These are phyloP conservation scores for Aphelinus certus DNA, from an alignment of 1,140 invertebrate species.

Conservation along the genomic window DNA sequence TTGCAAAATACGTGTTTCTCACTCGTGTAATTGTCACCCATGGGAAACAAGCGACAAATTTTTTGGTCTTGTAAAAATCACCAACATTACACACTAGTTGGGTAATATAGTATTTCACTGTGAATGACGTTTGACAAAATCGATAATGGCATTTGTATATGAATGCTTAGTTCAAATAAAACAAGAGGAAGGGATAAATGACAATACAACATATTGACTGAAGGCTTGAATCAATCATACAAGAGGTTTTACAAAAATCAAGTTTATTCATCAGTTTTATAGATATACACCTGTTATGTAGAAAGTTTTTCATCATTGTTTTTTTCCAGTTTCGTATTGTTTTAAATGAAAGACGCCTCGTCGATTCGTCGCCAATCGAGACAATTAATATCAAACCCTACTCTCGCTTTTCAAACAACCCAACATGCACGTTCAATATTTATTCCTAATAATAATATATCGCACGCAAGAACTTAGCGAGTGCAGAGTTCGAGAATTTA, in stretches of 20 bases:
- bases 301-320: constrained; percentile 58
- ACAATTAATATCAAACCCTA: constrained; percentile 11
- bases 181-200: too few species aligned
- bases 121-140: too few species aligned
- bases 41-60: too few species aligned
- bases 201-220: too few species aligned
- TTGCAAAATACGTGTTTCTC: too few species aligned
- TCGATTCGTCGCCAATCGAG: constrained; percentile 42
- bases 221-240: background rate
- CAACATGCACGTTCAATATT: background rate
- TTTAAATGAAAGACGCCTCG: constrained; percentile 45
- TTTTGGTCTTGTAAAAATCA: too few species aligned
- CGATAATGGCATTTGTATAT: too few species aligned
- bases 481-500: background rate
- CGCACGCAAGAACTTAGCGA: background rate
- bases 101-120: too few species aligned
- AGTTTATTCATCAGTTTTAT: constrained; percentile 64
- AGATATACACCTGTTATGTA: constrained; percentile 62
- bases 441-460: background rate
- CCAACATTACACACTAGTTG: too few species aligned
- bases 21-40: too few species aligned
- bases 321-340: background rate
- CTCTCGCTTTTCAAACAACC: background rate
- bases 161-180: too few species aligned
- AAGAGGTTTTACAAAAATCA: constrained; percentile 60